These are phyloP conservation scores for Caenorhabditis japonica DNA, from an alignment of 2,888 invertebrate genomes.

Conservation along the genomic window DNA sequence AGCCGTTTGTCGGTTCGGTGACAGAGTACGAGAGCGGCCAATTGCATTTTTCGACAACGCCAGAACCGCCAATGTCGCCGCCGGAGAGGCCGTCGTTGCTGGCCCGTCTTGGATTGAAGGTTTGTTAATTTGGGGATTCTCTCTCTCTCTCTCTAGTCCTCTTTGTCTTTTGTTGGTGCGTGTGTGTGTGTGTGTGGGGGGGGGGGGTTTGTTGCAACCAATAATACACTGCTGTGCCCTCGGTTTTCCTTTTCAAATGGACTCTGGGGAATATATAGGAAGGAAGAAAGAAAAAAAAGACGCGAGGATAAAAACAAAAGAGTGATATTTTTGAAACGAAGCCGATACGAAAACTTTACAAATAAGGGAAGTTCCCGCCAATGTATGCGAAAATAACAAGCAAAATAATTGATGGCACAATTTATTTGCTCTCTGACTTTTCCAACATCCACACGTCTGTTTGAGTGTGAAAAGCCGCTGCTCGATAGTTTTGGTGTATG, in stretches of 20 bases:
- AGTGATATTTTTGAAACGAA: background rate
- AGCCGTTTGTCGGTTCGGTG: slow-evolving; percentile 48
- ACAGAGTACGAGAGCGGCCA: slow-evolving; percentile 57
- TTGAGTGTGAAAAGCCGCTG: no score
- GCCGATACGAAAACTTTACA: no score
- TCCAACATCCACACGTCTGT: no score
- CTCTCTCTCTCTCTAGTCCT: no score
- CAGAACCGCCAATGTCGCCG: slow-evolving; percentile 51
- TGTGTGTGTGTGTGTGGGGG: no score
- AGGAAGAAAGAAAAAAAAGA: background rate
- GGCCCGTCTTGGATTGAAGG: slow-evolving; percentile 60
- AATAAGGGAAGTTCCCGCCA: no score
- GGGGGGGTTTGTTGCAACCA: background rate
- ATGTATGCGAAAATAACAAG: no score
- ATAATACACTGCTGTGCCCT: slow-evolving; percentile 51
- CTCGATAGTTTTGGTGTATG: no score
- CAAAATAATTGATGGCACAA: no score
- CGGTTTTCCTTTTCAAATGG: slow-evolving; percentile 17
- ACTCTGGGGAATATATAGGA: background rate
- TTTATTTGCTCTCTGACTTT: no score
- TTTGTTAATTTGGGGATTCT: no score
- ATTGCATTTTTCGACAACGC: slow-evolving; percentile 56
- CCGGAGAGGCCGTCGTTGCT: slow-evolving; percentile 47
- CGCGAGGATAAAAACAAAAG: background rate
- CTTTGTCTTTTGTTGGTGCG: no score